These are phyloP conservation scores for Piaya cayana DNA, from an alignment of 2,113 vertebrate genomes.

Conservation along the genomic window DNA sequence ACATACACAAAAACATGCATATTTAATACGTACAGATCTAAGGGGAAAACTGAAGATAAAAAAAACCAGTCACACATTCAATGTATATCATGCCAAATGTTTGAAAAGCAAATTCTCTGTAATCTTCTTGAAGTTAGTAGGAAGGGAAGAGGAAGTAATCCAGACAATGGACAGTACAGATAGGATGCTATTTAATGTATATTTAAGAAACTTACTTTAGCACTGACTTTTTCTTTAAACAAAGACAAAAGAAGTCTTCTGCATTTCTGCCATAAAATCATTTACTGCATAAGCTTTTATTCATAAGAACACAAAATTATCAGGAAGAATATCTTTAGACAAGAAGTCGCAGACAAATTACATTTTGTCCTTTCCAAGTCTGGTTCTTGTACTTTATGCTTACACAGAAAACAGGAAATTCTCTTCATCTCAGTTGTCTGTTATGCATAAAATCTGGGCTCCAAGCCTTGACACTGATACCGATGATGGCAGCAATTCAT, in stretches of 20 bases:
- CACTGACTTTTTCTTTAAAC: background rate
- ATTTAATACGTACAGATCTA: slow-evolving; percentile 8
- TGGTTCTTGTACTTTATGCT: background rate
- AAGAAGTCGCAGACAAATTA: slow-evolving; percentile 24
- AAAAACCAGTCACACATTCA: background rate
- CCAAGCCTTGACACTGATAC: background rate
- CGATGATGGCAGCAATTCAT: background rate
- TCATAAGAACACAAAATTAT: background rate
- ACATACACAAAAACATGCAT: background rate
- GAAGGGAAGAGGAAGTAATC: background rate
- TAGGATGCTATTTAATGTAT: background rate
- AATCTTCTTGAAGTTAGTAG: background rate
- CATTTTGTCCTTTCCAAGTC: slow-evolving; percentile 24
- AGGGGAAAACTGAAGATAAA: background rate
- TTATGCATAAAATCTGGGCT: slow-evolving; percentile 33
- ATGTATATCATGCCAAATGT: background rate
- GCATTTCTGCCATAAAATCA: background rate
- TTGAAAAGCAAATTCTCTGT: background rate
- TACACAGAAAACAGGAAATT: slow-evolving; percentile 53
- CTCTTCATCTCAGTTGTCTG: slow-evolving; percentile 34
- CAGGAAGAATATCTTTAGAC: background rate
- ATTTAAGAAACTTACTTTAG: background rate
- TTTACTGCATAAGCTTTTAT: background rate
- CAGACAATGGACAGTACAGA: background rate
- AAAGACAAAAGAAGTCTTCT: background rate